Percentiles rank a stretch among this genome's conserved stretches.
These are phyloP conservation scores for Oryzias melastigma DNA, from an alignment of 2,113 vertebrate genomes.

Conservation along the genomic window DNA sequence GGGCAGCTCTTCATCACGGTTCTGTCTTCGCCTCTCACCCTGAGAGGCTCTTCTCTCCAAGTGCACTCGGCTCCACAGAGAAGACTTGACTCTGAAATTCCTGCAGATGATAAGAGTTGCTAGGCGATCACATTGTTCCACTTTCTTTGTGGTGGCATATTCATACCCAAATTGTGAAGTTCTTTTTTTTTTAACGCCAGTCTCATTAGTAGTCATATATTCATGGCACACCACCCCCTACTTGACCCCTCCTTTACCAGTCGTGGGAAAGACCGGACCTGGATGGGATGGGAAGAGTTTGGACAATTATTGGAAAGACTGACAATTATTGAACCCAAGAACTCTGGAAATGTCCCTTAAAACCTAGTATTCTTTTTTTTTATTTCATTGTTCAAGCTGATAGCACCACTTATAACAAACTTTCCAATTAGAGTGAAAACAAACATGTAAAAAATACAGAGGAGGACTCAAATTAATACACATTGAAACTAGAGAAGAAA, in stretches of 20 bases:
- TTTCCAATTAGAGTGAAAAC: too few species aligned
- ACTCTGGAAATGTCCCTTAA: slow-evolving; percentile 16
- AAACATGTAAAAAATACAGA: too few species aligned
- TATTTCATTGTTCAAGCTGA: too few species aligned
- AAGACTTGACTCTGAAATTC: slow-evolving; percentile 80
- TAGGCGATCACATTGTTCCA: slow-evolving; percentile 75
- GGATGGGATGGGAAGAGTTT: slow-evolving; percentile 55
- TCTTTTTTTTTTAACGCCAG: slow-evolving; percentile 69
- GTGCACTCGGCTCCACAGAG: slow-evolving; percentile 64
- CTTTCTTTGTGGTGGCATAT: slow-evolving; percentile 73
- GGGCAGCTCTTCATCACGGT: slow-evolving; percentile 62
- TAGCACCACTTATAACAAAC: too few species aligned
- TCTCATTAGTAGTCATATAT: slow-evolving; percentile 83
- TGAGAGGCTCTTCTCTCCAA: slow-evolving; percentile 66
- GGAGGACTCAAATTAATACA: too few species aligned
- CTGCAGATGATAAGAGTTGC: slow-evolving; percentile 72
- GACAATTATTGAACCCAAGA: slow-evolving; percentile 37
- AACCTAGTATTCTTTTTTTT: too few species aligned
- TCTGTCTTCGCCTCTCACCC: slow-evolving; percentile 62
- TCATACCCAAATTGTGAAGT: slow-evolving; percentile 74
- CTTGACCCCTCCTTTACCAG: slow-evolving; percentile 78
- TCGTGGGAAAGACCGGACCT: slow-evolving; percentile 77
- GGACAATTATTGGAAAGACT: slow-evolving; percentile 53
- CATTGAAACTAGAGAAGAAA: too few species aligned
- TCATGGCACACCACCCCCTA: slow-evolving; percentile 73